phyloP scores from a whole-genome alignment of 1,140 invertebrate species.

The Rhopalosiphum maidis region DNA sequence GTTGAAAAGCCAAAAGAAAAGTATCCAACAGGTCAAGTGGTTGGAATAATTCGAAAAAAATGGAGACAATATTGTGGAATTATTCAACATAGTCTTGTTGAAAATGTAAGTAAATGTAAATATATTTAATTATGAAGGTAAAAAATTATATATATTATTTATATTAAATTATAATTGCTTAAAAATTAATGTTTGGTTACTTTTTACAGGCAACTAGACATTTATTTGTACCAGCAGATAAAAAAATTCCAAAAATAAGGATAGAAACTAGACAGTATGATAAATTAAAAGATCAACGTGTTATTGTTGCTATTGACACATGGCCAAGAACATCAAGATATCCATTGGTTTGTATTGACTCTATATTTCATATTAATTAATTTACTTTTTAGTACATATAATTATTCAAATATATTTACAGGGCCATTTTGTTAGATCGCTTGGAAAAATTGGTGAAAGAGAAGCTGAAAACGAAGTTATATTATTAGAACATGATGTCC shows the following conservation, averaged over 20 bases:
- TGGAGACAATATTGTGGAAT: constrained; percentile 98
- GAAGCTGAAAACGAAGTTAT: constrained; percentile 95
- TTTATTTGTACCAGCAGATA: constrained; percentile 89
- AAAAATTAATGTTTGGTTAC: constrained; percentile 46
- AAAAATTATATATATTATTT: too few species aligned
- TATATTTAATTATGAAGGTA: not conserved
- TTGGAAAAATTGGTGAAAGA: constrained; percentile 85
- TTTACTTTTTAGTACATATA: not conserved
- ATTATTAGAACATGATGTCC: constrained; percentile 95
- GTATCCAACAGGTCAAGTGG: constrained; percentile 85
- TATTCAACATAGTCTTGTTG: constrained; percentile 78
- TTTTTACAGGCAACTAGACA: constrained; percentile 73
- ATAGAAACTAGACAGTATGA: constrained; percentile 91
- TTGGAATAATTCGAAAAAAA: constrained; percentile 86
- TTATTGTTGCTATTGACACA: constrained; percentile 90
- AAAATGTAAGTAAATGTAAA: constrained; percentile 67
- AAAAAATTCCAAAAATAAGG: constrained; percentile 87
- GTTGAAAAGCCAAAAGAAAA: constrained; percentile 64
- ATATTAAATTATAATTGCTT: too few species aligned
- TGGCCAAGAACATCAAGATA: constrained; percentile 89
- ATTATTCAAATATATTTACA: constrained; percentile 61
- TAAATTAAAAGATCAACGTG: constrained; percentile 79
- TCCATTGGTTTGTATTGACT: constrained; percentile 54
- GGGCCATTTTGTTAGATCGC: constrained; percentile 87
- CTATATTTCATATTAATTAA: not conserved